phyloP scores from a whole-genome alignment of 2,888 invertebrate genomes.

The Hemicrepidius hirtus region DNA sequence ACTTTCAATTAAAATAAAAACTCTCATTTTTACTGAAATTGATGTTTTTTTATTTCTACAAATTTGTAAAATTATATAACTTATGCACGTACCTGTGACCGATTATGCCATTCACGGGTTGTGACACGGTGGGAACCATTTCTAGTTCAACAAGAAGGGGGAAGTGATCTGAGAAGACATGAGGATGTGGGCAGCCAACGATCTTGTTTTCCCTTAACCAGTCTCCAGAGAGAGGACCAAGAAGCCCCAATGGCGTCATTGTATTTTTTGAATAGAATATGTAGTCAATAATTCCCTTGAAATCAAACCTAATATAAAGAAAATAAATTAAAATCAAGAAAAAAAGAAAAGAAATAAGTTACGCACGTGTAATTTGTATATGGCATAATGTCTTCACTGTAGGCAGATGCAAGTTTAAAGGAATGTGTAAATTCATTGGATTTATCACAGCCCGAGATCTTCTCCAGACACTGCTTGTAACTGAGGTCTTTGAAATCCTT shows the following conservation, averaged over 20 bases:
- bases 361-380: slow-evolving; percentile 97
- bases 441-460: slow-evolving; percentile 88
- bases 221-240: slow-evolving; percentile 94
- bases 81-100: slow-evolving; percentile 81
- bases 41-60: not conserved
- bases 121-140: slow-evolving; percentile 86
- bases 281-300: slow-evolving; percentile 99
- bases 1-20: too few relatives aligned
- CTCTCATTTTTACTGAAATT: too few relatives aligned
- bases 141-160: slow-evolving; percentile 93
- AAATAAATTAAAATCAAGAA: slow-evolving; percentile 24
- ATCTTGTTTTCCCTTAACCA: slow-evolving; percentile 98
- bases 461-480: slow-evolving; percentile 92
- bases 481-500: slow-evolving; percentile 97
- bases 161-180: slow-evolving; percentile 97
- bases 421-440: slow-evolving; percentile 94
- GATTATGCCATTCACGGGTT: slow-evolving; percentile 86
- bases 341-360: not conserved
- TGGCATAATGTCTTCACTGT: slow-evolving; percentile 96
- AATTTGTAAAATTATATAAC: too few relatives aligned
- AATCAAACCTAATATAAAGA: slow-evolving; percentile 88
- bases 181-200: slow-evolving; percentile 97
- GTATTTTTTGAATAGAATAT: slow-evolving; percentile 98
- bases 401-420: slow-evolving; percentile 96
- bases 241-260: slow-evolving; percentile 94